Evolutionary conservation across 2,113 vertebrate species (phyloP).

Genomic region (Bubo bubo): DNA sequence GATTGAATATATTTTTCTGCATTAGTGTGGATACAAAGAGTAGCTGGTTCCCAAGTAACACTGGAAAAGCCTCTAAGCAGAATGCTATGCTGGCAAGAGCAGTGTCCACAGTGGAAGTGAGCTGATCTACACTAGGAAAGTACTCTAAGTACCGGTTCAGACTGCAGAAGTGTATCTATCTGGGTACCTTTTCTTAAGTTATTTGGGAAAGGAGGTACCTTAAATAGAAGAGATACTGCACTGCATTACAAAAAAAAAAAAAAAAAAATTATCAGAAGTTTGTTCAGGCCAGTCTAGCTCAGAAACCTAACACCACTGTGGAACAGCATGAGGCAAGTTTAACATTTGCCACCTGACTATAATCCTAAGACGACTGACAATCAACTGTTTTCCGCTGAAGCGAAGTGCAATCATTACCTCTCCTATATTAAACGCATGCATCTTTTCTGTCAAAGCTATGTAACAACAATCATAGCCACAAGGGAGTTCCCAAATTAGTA

Average conservation of each 20-base stretch:
- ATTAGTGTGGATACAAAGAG: background rate
- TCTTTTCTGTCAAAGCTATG: background rate
- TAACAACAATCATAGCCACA: background rate
- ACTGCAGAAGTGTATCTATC: background rate
- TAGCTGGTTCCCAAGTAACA: background rate
- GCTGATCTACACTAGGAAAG: background rate
- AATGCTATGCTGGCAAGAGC: rapidly evolving
- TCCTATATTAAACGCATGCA: background rate
- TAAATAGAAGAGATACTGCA: background rate
- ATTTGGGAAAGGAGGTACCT: background rate
- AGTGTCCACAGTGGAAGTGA: background rate
- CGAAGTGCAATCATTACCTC: background rate
- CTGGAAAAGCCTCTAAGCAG: background rate
- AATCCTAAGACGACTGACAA: background rate
- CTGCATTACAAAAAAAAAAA: background rate
- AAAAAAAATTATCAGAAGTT: background rate
- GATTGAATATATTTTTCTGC: background rate
- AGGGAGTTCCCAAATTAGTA: background rate
- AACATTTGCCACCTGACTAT: background rate
- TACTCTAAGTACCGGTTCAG: background rate
- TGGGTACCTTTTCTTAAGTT: background rate
- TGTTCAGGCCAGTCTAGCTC: background rate
- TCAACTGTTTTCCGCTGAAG: background rate
- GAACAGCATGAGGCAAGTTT: background rate
- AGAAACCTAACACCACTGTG: background rate